Base-by-base conservation (phyloP, 2,113 vertebrate species). In the Atherinomorus stipes region DNA sequence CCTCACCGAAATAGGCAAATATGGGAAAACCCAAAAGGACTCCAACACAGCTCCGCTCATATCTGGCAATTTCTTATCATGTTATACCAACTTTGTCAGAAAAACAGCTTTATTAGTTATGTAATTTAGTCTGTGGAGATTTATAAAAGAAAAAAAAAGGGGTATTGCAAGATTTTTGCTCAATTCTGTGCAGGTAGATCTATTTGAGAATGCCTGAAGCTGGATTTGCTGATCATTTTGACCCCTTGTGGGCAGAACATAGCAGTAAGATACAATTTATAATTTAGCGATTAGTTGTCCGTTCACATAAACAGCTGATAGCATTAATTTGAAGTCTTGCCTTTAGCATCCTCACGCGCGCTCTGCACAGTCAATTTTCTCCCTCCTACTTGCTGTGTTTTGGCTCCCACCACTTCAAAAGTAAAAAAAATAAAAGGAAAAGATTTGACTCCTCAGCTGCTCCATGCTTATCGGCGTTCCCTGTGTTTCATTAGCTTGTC, bases 281-380 rank as follows among this genome's bases (percentile, higher is more conserved):
- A 60, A 22, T 11, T 54, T 28, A 62, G 22, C 45, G 22, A 53
- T 53, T 10, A 52, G 38, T 54, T 61, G 50, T 44, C 49, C 0
- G 4, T 71, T 47, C n/a, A 18, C 45, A 58, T 6, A 63, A 4
- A n/a, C 64, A 68, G 25, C 53, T 50, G 60, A 52, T 68, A 0
- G 47, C n/a, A 38, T 57, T 49, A 19, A 68, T 72, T 67, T 63
- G 11, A 37, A 76, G 49, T 50, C 16, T 54, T 58, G 23, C 56
- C 54, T 42, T 26, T 18, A 38, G 64, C 44, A 51, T 59, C 26
- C 15, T n/a, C n/a, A 49, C 9, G 38, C 4, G 2, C 22, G 16
- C 52, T 11, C 21, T 58, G 15, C 16, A 57, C 15, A 51, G 34
- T 15, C 26, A 16, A 61, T 62, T 50, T 65, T 21, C 15, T 0